Evolutionary conservation across 2,113 vertebrate genomes (phyloP).

Genomic region (Orthochromis indermauri): DNA sequence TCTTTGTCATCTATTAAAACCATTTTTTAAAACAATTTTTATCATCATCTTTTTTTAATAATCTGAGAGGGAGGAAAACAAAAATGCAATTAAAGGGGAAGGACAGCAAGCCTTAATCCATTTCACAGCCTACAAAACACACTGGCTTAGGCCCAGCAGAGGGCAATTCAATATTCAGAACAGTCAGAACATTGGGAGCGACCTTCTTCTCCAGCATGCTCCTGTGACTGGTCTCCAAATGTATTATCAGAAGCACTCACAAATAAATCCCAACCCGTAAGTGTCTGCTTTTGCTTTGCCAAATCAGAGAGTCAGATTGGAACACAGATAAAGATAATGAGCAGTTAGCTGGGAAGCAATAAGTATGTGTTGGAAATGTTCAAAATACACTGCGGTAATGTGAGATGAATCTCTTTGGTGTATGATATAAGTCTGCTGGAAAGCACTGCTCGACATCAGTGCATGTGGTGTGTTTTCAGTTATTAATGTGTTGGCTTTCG

Average conservation of each 20-base stretch:
- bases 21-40: not conserved
- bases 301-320: conserved; percentile 11
- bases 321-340: conserved; percentile 21
- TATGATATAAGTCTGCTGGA: not conserved
- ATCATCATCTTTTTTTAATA: not conserved
- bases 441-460: not conserved
- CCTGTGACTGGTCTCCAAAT: conserved; percentile 18
- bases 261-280: not conserved
- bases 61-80: not conserved
- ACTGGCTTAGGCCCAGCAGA: conserved; percentile 38
- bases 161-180: conserved; percentile 31
- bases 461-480: not conserved
- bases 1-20: not conserved
- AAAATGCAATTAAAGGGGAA: not conserved
- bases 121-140: conserved; percentile 47
- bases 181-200: conserved; percentile 36
- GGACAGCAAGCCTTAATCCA: conserved; percentile 24
- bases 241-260: conserved; percentile 17
- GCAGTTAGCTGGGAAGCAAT: not conserved
- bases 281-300: not conserved
- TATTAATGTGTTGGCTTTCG: not conserved
- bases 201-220: not conserved
- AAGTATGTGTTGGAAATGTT: not conserved
- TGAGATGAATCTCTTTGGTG: not conserved
- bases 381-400: not conserved